These are phyloP conservation scores for Sarcophaga bullata DNA, from an alignment of 1,140 invertebrate genomes.

Conservation along the genomic window DNA sequence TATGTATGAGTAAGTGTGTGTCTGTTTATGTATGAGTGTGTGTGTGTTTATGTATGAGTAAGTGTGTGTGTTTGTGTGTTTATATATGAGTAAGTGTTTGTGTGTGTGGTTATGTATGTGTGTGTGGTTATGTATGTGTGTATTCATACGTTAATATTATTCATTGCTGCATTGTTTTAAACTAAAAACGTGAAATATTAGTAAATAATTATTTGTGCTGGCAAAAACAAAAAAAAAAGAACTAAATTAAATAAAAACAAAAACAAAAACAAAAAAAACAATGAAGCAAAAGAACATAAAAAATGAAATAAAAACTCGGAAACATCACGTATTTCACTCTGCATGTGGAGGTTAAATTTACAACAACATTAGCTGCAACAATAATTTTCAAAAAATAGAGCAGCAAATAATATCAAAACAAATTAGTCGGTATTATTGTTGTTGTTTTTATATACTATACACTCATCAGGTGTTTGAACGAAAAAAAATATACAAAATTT, in stretches of 20 bases:
- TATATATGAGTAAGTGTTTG: no score
- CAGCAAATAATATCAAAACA: neutral
- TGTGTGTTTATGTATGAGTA: no score
- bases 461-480: neutral
- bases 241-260: no score
- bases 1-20: no score
- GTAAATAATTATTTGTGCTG: slow-evolving; percentile 5
- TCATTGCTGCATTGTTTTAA: slow-evolving; percentile 9
- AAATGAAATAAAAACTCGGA: neutral
- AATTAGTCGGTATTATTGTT: no score
- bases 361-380: neutral
- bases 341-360: neutral
- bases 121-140: no score
- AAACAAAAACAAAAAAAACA: neutral
- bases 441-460: no score
- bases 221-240: no score
- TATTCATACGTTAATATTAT: neutral
- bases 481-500: neutral
- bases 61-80: no score
- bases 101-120: no score
- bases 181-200: slow-evolving; percentile 24
- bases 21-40: no score
- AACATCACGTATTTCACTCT: slow-evolving; percentile 6
- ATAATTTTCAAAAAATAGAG: no score
- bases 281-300: slow-evolving; percentile 1